Conservation (phyloP, 2,113 vertebrate genomes). For the Takifugu bimaculatus region DNA sequence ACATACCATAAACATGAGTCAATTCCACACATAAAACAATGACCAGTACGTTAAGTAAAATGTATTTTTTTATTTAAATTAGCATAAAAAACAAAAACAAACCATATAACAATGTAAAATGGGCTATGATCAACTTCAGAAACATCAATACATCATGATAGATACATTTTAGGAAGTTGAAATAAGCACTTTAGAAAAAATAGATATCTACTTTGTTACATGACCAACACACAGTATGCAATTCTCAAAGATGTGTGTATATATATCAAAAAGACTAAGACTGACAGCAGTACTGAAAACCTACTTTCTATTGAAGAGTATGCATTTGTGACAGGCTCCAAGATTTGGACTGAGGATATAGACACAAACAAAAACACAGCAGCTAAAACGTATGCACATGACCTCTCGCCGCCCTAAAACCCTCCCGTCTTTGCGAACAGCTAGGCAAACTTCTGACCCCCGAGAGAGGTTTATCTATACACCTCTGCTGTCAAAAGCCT, state of each 20-base stretch:
- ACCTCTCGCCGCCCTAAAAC: constrained; percentile 3
- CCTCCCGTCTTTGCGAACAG: constrained; percentile 1
- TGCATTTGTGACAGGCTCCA: constrained; percentile 17
- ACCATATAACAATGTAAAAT: constrained; percentile 29
- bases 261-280: constrained; percentile 19
- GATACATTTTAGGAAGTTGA: constrained; percentile 57
- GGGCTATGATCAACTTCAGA: constrained; percentile 56
- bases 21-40: not conserved
- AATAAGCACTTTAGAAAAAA: constrained; percentile 74
- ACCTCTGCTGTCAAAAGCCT: constrained; percentile 28
- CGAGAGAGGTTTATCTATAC: constrained; percentile 10
- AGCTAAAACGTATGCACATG: constrained; percentile 9
- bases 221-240: constrained; percentile 66
- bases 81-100: constrained; percentile 58
- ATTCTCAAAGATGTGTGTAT: constrained; percentile 46
- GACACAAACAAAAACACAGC: constrained; percentile 6
- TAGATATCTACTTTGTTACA: constrained; percentile 78
- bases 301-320: constrained; percentile 29
- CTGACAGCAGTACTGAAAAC: constrained; percentile 32
- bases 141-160: constrained; percentile 52
- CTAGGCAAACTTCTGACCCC: constrained; percentile 1
- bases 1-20: not conserved
- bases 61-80: constrained; percentile 68
- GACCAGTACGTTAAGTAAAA: constrained; percentile 47
- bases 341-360: constrained; percentile 14